Conservation (phyloP, 1,140 invertebrate species). For the Pygmarrhopalites habei region DNA sequence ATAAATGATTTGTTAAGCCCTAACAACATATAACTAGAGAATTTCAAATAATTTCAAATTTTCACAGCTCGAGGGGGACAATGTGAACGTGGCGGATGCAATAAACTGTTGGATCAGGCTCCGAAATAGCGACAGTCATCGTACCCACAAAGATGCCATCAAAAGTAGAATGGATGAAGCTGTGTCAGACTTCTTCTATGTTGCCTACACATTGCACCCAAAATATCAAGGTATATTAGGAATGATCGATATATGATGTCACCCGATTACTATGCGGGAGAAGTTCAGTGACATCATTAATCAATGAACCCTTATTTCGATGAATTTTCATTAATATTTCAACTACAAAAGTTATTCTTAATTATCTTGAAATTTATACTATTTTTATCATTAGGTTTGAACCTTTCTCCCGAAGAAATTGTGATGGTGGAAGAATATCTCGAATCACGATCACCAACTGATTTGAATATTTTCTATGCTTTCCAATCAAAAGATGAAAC, state of each 20-base stretch:
- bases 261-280: not conserved
- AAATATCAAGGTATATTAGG: slow-evolving; percentile 5
- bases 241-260: too few relatives aligned
- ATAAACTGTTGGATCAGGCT: not conserved
- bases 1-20: too few relatives aligned
- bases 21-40: not conserved
- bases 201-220: slow-evolving; percentile 7
- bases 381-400: too few relatives aligned
- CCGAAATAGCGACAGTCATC: not conserved
- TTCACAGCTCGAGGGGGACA: not conserved
- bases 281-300: not conserved
- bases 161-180: not conserved
- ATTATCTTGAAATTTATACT: too few relatives aligned
- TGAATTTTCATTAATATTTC: not conserved
- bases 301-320: not conserved
- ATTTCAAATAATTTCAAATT: not conserved
- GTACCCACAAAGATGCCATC: not conserved
- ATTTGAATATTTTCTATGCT: too few relatives aligned
- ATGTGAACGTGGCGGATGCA: not conserved
- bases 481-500: too few relatives aligned
- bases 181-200: slow-evolving; percentile 2
- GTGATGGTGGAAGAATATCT: too few relatives aligned
- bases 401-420: too few relatives aligned
- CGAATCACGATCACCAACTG: too few relatives aligned
- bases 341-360: not conserved